Base-by-base conservation (phyloP, 2,113 vertebrate genomes). In the Cryptotis parvus region DNA sequence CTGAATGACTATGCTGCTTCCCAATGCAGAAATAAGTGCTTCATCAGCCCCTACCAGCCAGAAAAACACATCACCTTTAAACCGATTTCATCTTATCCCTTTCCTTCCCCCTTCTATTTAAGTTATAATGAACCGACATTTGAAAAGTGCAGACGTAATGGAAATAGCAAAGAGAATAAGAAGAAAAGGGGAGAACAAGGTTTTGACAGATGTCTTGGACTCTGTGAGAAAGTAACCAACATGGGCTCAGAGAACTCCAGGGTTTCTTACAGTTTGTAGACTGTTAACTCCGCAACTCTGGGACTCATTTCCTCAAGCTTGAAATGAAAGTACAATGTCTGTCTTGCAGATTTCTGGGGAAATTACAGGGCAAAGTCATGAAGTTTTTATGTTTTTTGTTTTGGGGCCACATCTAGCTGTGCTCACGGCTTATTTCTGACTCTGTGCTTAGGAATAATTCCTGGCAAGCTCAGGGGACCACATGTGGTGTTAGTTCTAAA, bases 271-370 rank as follows among this genome's bases (percentile, higher is more conserved):
- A 5, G 5, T 24, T 4, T 45, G 9, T 3, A 1, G 2, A 31
- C 1, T 8, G 0, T 0, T n/a, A 7, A 22, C 37, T 24, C 39
- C 16, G 0, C 4, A 1, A 18, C 37, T 22, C n/a, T 6, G 55
- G 27, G 37, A 24, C 39, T 69, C 24, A 22, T 31, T 58, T 81
- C 14, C 37, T 90, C 69, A 9, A 6, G 43, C 33, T 1, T 15
- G 6, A 41, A 37, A 35, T 22, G 7, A 11, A 43, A 68, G 35
- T 16, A 16, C 26, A 12, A 15, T 27, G 29, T 29, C 69, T 52
- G 74, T 61, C 14, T 68, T 78, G 58, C 49, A n/a, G 69, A 29
- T 63, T 45, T 14, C n/a, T 69, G 35, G 10, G 35, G 72, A 49
- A 49, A 69, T 61, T 65, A 31, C 83, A 26, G 73, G 20, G 31